These are phyloP conservation scores for Odontomyia ornata DNA, from an alignment of 2,888 invertebrate genomes.

Conservation along the genomic window DNA sequence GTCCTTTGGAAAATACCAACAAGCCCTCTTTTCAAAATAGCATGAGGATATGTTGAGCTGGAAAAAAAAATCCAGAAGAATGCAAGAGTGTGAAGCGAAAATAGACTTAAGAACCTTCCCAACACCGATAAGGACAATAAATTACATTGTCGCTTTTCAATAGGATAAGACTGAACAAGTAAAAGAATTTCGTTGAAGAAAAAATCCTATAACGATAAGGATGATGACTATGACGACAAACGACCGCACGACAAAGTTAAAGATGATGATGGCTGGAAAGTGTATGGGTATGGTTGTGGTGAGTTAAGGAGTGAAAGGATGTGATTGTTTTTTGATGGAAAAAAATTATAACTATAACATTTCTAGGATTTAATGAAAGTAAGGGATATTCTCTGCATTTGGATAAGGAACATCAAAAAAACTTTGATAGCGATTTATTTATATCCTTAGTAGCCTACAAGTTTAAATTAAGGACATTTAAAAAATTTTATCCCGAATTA, in stretches of 20 bases:
- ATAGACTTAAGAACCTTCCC: constrained; percentile 24
- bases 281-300: too few species aligned
- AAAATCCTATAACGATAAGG: constrained; percentile 15
- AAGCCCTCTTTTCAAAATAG: neutral
- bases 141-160: constrained; percentile 44
- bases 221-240: constrained; percentile 5
- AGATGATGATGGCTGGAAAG: neutral
- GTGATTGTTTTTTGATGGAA: too few species aligned
- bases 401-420: too few species aligned
- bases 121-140: constrained; percentile 44
- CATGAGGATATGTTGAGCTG: neutral
- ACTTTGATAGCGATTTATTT: too few species aligned
- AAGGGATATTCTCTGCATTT: too few species aligned
- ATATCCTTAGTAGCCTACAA: too few species aligned
- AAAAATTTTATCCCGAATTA: too few species aligned
- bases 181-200: neutral
- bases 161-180: constrained; percentile 34
- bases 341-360: too few species aligned
- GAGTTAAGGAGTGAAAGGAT: too few species aligned
- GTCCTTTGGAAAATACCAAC: neutral
- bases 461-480: too few species aligned
- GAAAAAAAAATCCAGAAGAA: neutral
- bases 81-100: constrained; percentile 18
- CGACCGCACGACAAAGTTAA: constrained; percentile 7
- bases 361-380: too few species aligned